phyloP scores from a whole-genome alignment of 2,113 vertebrate genomes.

The Planiliza haematocheilus region DNA sequence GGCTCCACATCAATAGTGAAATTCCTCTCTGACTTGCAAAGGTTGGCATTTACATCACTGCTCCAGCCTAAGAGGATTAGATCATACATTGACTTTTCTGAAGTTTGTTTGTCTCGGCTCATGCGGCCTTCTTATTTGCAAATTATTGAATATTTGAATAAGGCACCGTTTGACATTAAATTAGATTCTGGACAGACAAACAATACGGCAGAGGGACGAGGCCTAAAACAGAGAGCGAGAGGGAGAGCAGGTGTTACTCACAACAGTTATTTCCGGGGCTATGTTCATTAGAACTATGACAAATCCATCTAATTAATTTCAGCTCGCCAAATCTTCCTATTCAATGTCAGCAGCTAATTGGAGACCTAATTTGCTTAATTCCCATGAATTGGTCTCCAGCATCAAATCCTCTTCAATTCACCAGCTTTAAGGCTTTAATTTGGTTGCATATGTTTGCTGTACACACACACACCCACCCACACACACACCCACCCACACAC shows the following conservation, averaged over 20 bases:
- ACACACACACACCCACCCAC: constrained; percentile 67
- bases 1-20: constrained; percentile 71
- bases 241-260: constrained; percentile 26
- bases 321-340: constrained; percentile 79
- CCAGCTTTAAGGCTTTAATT: constrained; percentile 84
- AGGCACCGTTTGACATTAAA: constrained; percentile 71
- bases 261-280: constrained; percentile 41
- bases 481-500: constrained; percentile 59
- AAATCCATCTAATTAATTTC: constrained; percentile 82
- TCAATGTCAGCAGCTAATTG: constrained; percentile 79
- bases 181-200: constrained; percentile 63
- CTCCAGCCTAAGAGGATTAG: constrained; percentile 75
- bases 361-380: constrained; percentile 85
- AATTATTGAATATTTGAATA: constrained; percentile 78
- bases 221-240: constrained; percentile 5
- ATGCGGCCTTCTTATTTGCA: constrained; percentile 69
- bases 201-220: constrained; percentile 59
- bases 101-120: constrained; percentile 76
- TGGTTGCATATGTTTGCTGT: constrained; percentile 82
- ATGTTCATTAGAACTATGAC: constrained; percentile 74
- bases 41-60: constrained; percentile 78
- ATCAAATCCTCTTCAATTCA: constrained; percentile 85
- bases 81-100: constrained; percentile 78
- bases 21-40: constrained; percentile 77
- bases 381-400: constrained; percentile 78